A percentile compares a stretch with the other conserved stretches of the same genome.
These are phyloP conservation scores for Pterostichus madidus DNA, from an alignment of 2,888 invertebrate species.

Conservation along the genomic window DNA sequence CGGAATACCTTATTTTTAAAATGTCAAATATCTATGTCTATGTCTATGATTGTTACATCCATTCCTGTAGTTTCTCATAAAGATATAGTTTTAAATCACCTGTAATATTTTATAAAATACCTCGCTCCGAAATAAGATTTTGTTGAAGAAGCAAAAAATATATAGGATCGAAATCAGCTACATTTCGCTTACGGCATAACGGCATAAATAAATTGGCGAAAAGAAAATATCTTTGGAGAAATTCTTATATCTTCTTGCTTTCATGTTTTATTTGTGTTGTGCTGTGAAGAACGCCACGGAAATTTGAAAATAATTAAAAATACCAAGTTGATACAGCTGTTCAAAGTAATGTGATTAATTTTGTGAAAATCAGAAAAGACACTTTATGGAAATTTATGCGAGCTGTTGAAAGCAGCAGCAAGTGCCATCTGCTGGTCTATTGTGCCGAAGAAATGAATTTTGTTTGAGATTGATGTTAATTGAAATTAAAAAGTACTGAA, in stretches of 20 bases:
- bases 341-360: slow-evolving; percentile 40
- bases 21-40: too few species aligned
- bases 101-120: too few species aligned
- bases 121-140: too few species aligned
- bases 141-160: too few species aligned
- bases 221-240: neutral
- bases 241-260: neutral
- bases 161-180: too few species aligned
- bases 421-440: slow-evolving; percentile 43
- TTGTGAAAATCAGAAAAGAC: slow-evolving; percentile 33
- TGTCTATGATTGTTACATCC: too few species aligned
- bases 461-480: slow-evolving; percentile 47
- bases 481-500: slow-evolving; percentile 35
- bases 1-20: too few species aligned
- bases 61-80: too few species aligned
- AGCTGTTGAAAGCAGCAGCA: slow-evolving; percentile 8
- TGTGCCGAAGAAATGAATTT: slow-evolving; percentile 33
- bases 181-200: too few species aligned
- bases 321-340: slow-evolving; percentile 17
- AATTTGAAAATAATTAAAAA: slow-evolving; percentile 43
- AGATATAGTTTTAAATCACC: too few species aligned
- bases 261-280: neutral
- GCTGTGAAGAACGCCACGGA: neutral
- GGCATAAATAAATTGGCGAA: neutral
- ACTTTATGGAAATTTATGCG: slow-evolving; percentile 28